These are phyloP conservation scores for Diorhabda carinulata DNA, from an alignment of 1,140 invertebrate species.

Conservation along the genomic window DNA sequence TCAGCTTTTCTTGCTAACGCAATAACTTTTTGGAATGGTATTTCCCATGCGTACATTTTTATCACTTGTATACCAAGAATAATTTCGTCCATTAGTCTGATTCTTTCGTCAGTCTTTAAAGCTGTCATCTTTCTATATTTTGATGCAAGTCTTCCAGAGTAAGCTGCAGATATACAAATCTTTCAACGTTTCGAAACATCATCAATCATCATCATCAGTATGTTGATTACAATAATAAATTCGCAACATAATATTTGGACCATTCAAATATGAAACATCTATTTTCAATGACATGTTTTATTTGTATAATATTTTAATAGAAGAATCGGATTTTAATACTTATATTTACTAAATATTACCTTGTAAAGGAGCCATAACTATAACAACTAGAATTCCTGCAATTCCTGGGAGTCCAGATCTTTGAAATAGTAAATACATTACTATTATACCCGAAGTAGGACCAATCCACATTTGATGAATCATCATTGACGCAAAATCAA, in stretches of 20 bases:
- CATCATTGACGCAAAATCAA: slow-evolving; percentile 63
- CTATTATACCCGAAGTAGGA: slow-evolving; percentile 69
- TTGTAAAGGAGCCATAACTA: slow-evolving; percentile 80
- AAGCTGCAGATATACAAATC: slow-evolving; percentile 46
- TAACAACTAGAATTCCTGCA: slow-evolving; percentile 69
- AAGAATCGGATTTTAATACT: too few relatives aligned
- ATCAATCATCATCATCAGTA: too few relatives aligned
- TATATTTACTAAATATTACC: slow-evolving; percentile 45
- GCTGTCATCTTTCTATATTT: slow-evolving; percentile 56
- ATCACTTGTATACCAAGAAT: slow-evolving; percentile 60
- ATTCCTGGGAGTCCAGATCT: slow-evolving; percentile 68
- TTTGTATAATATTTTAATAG: too few relatives aligned
- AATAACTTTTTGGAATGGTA: slow-evolving; percentile 60
- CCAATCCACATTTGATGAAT: slow-evolving; percentile 74
- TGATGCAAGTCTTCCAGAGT: slow-evolving; percentile 59
- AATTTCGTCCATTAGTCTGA: slow-evolving; percentile 60
- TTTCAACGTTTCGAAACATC: too few relatives aligned
- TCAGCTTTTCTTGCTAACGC: slow-evolving; percentile 56
- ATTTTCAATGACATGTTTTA: too few relatives aligned
- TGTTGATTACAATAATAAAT: too few relatives aligned
- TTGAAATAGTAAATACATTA: slow-evolving; percentile 71
- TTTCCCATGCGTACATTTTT: slow-evolving; percentile 87
- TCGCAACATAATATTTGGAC: too few relatives aligned
- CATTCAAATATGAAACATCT: too few relatives aligned
- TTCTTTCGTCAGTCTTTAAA: slow-evolving; percentile 54